Evolutionary conservation across 2,888 invertebrate genomes (phyloP).

Genomic region (Pristionchus mayeri): DNA sequence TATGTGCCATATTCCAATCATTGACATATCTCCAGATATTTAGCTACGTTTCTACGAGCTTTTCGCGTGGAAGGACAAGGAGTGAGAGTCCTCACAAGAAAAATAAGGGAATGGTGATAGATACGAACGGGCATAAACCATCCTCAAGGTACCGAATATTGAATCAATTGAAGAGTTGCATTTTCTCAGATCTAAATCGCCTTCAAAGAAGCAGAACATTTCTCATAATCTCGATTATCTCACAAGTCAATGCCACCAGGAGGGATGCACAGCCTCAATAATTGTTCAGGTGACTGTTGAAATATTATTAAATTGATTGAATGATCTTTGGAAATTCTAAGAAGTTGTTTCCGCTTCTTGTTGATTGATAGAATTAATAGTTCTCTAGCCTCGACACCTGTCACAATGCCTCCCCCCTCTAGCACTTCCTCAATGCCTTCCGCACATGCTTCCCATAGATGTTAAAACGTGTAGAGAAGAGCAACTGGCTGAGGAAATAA

Average conservation of each 20-base stretch:
- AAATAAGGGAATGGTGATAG: not conserved
- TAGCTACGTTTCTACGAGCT: constrained; percentile 3
- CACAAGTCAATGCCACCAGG: constrained; percentile 72
- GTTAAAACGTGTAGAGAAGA: no score
- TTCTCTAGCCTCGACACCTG: not conserved
- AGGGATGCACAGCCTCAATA: constrained; percentile 73
- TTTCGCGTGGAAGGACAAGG: not conserved
- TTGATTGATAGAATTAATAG: no score
- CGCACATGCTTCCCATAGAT: no score
- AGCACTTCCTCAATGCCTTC: not conserved
- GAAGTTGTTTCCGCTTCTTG: no score
- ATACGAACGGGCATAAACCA: not conserved
- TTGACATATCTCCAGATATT: not conserved
- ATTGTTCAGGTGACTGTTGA: constrained; percentile 68
- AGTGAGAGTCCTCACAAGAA: constrained; percentile 46
- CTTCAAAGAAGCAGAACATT: constrained; percentile 54
- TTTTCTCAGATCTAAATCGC: constrained; percentile 61
- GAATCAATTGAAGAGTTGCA: no score
- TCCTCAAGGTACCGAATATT: not conserved
- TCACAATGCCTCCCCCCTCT: not conserved
- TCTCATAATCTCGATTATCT: constrained; percentile 72
- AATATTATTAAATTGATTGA: not conserved
- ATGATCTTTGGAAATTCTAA: not conserved
- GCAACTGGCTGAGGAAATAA: no score
- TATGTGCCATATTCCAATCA: not conserved